Base-by-base conservation (phyloP, 2,888 invertebrate genomes). In the Cylloceria caligata region DNA sequence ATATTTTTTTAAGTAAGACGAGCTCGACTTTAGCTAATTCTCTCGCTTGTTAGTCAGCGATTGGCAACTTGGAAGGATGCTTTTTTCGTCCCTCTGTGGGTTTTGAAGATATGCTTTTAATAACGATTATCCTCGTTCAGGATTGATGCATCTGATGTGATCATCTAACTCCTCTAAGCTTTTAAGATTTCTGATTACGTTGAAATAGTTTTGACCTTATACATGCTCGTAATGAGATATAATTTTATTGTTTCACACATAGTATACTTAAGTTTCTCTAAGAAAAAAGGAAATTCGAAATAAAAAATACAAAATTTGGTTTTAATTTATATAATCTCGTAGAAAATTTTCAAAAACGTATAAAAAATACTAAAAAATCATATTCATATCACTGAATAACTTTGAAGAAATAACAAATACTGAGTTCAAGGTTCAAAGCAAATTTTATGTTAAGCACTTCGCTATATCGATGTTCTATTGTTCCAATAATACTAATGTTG, bases 21-120 rank as follows among this genome's bases (percentile, higher is more conserved):
- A 99, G 91, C 98, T 99, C 11, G 99, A 99, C 93, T 94, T 98
- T 21, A 93, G 95, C 65, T 96, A 97, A 81, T 97, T 97, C 0
- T 96, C 99, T 0, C 96, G 97, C 92, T 99, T 99, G 97, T 96
- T 99, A 9, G 94, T 99, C 2, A 99, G 99, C 94, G 99, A 99
- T 93, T 99, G 98, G 97, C 99, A 99, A 93, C 95, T 99, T 89
- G 99, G 99, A n/a, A n/a, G n/a, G 4, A 98, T 98, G 93, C 93
- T 99, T 99, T 97, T 93, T 99, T 98, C 94, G 96, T 98, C 3
- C 94, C 96, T 60, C 99, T 99, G 19, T 96, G 86, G 97, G 96
- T 1, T 81, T 76, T 19, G 52, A 80, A 34, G 68, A 72, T 21
- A 96, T 97, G 2, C 93, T 95, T 84, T n/a, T n/a, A 92, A 94